phyloP scores from a whole-genome alignment of 30 jellyfish, hydroid and myxozoan genomes.

The Aurelia sp. region DNA sequence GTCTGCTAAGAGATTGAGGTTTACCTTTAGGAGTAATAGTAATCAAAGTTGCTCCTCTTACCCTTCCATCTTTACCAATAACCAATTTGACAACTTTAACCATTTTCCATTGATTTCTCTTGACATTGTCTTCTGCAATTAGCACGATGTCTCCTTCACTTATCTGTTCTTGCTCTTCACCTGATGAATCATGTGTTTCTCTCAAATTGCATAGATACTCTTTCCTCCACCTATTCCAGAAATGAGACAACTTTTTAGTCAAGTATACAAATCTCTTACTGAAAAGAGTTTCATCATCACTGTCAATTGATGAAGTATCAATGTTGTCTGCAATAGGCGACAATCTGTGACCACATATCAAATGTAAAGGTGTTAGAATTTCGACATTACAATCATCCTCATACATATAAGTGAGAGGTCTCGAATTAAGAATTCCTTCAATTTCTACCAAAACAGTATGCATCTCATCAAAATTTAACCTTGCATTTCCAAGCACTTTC shows the following conservation, averaged over 20 bases:
- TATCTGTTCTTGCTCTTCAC: background rate
- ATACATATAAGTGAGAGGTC: background rate
- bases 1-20: conserved; percentile 6
- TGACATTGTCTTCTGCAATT: conserved; percentile 35
- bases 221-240: conserved; percentile 62
- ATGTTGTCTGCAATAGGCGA: background rate
- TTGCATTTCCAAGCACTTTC: conserved; percentile 36
- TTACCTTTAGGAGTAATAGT: conserved; percentile 18
- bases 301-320: too few species aligned
- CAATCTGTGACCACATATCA: conserved; percentile 16
- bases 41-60: conserved; percentile 43
- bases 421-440: conserved; percentile 21
- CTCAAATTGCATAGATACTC: conserved; percentile 55
- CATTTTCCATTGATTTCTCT: conserved; percentile 45
- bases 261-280: conserved; percentile 22
- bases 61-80: conserved; percentile 30
- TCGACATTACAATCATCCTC: conserved; percentile 10
- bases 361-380: conserved; percentile 41
- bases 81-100: conserved; percentile 23
- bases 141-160: conserved; percentile 40
- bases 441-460: conserved; percentile 33
- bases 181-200: conserved; percentile 30
- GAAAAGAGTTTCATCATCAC: conserved; percentile 2
- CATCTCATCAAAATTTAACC: conserved; percentile 21
- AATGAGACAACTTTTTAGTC: conserved; percentile 9